Evolutionary conservation across 2,888 invertebrate species (phyloP).

Genomic region (Tetragonisca angustula): DNA sequence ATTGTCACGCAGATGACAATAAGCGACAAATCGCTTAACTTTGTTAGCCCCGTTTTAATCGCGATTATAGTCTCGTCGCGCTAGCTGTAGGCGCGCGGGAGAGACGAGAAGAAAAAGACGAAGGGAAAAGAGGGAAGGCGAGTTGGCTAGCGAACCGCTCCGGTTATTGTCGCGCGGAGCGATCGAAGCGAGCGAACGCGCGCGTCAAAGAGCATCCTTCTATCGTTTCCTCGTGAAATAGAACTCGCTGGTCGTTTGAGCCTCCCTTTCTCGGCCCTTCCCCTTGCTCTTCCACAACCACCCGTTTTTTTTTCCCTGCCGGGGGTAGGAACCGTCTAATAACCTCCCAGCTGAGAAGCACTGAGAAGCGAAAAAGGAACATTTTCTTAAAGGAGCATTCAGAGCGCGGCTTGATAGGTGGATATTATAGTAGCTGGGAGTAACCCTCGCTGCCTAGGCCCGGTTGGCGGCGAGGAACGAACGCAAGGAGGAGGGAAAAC

Average conservation of each 20-base stretch:
- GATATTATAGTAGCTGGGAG: conserved; percentile 67
- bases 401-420: conserved; percentile 72
- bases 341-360: conserved; percentile 56
- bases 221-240: conserved; percentile 61
- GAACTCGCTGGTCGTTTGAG: conserved; percentile 63
- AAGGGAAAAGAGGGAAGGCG: background rate
- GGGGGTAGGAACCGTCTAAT: conserved; percentile 61
- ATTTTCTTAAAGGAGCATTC: conserved; percentile 73
- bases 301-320: conserved; percentile 12
- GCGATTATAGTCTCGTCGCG: background rate
- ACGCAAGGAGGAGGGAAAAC: conserved; percentile 55
- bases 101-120: background rate
- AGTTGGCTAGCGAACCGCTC: conserved; percentile 17
- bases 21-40: conserved; percentile 1
- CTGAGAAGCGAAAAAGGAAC: conserved; percentile 67
- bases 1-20: background rate
- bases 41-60: background rate
- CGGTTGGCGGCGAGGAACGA: conserved; percentile 14
- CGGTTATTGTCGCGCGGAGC: conserved; percentile 44
- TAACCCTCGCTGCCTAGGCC: conserved; percentile 61
- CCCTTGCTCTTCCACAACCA: background rate
- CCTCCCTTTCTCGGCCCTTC: conserved; percentile 13
- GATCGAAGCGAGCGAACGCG: conserved; percentile 41
- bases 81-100: background rate
- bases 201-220: conserved; percentile 54